Base-by-base conservation (phyloP, 2,797 vertebrate species). In the Tapirus indicus region DNA sequence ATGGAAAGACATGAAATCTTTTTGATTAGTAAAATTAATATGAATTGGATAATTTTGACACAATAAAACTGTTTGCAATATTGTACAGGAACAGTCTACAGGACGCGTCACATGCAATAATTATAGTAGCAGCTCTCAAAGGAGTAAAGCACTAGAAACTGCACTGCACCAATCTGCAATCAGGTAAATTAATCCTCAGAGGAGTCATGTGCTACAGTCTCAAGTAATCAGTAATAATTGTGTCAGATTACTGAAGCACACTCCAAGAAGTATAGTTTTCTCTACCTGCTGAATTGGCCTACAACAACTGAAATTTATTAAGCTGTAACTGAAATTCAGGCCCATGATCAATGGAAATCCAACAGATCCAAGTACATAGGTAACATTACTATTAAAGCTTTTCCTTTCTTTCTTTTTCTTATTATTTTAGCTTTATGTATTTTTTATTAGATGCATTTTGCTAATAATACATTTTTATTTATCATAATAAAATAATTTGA, bases 221-320 rank as follows among this genome's bases (percentile, higher is more conserved):
- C 92, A 98, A 97, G 78, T 95, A 98, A 98, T 98, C 95, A 96
- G 97, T 95, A 97, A 97, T 98, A 97, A 98, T 96, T 98, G 91
- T 98, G 87, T 98, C 95, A 93, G 44, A 97, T 94, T 72, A 56
- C 58, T 71, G 92, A 98, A 90, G 97, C 94, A 92, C 88, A 44
- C 35, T 91, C 58, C 83, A 97, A 88, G 16, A 95, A 86, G 10
- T 75, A 35, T 20, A 91, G 78, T 54, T 78, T 96, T 97, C 84
- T 80, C 77, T 74, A 64, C 0, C 1, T 74, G 20, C 17, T 21
- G 32, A 94, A 92, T 94, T 96, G 58, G 44, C 8, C 92, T 82
- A 72, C 66, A 94, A 93, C 69, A 94, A 68, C 0, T 77, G 0
- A 58, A 91, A 18, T 85, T 94, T 97, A 72, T 83, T 79, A 83